phyloP scores from a whole-genome alignment of 2,113 vertebrate genomes.

The Notarius lentiginosus region DNA sequence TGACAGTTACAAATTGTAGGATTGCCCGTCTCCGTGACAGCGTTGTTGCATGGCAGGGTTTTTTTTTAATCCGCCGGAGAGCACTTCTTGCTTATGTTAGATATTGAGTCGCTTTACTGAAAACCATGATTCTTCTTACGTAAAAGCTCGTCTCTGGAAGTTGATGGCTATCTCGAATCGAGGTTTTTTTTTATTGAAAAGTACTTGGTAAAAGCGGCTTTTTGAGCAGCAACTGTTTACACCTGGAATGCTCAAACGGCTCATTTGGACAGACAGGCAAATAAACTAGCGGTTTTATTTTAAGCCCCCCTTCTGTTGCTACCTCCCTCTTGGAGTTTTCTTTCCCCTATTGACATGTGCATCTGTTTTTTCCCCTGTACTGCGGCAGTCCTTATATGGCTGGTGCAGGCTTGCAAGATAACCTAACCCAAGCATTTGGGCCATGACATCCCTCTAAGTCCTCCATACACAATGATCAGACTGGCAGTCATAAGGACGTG shows the following conservation, averaged over 20 bases:
- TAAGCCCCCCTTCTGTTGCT: constrained; percentile 51
- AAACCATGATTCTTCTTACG: no score
- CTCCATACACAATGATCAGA: constrained; percentile 65
- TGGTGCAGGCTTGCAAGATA: constrained; percentile 61
- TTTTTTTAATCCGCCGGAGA: not conserved
- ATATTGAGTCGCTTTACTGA: not conserved
- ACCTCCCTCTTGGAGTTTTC: constrained; percentile 59
- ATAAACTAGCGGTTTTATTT: constrained; percentile 64
- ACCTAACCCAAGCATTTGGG: constrained; percentile 66
- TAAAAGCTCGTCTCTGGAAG: not conserved
- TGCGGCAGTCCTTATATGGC: constrained; percentile 66
- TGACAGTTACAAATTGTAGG: constrained; percentile 57
- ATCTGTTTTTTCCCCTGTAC: constrained; percentile 62
- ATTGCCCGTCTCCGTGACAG: constrained; percentile 48
- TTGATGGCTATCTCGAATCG: not conserved
- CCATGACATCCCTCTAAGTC: constrained; percentile 67
- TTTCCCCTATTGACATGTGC: constrained; percentile 73
- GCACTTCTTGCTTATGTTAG: constrained; percentile 1
- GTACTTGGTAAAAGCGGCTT: not conserved
- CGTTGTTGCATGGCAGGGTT: constrained; percentile 12
- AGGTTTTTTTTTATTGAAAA: not conserved
- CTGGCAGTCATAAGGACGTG: constrained; percentile 65
- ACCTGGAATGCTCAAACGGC: constrained; percentile 45
- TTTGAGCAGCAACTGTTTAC: constrained; percentile 12
- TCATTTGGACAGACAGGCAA: constrained; percentile 59